These are phyloP conservation scores for Neodiprion lecontei DNA, from an alignment of 1,140 invertebrate species.

Conservation along the genomic window DNA sequence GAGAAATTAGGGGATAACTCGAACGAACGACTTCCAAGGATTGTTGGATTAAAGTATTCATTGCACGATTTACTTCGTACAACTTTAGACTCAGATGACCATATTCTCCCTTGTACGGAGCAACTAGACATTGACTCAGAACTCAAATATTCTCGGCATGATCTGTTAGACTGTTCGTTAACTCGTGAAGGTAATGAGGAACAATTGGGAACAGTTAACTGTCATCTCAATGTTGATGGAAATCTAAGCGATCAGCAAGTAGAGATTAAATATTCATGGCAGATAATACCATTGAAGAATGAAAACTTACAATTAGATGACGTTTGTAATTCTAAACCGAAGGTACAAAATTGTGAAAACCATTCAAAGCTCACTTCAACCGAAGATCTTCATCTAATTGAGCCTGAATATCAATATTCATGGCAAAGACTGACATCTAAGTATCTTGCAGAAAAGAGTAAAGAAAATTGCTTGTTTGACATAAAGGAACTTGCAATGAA, in stretches of 20 bases:
- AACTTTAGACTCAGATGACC: background rate
- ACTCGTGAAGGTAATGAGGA: conserved; percentile 23
- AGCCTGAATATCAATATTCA: background rate
- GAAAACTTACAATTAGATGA: background rate
- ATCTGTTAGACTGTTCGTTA: conserved; percentile 25
- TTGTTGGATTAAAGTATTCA: background rate
- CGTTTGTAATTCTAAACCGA: background rate
- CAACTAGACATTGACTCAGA: background rate
- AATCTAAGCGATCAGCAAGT: conserved; percentile 21
- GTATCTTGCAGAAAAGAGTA: background rate
- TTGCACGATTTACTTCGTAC: background rate
- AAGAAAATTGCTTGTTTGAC: too few species aligned
- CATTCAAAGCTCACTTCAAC: background rate
- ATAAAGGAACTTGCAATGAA: too few species aligned
- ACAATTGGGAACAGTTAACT: background rate
- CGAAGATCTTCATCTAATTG: background rate
- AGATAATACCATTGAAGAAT: conserved; percentile 28
- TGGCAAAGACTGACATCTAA: background rate
- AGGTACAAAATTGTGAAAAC: background rate
- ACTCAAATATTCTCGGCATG: conserved; percentile 28
- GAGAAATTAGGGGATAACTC: background rate
- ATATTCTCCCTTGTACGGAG: background rate
- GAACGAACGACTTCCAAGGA: background rate
- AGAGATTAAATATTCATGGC: conserved; percentile 45
- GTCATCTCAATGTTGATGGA: background rate